Conservation (phyloP, 2,888 invertebrate genomes). For the Clistopyga incitator region DNA sequence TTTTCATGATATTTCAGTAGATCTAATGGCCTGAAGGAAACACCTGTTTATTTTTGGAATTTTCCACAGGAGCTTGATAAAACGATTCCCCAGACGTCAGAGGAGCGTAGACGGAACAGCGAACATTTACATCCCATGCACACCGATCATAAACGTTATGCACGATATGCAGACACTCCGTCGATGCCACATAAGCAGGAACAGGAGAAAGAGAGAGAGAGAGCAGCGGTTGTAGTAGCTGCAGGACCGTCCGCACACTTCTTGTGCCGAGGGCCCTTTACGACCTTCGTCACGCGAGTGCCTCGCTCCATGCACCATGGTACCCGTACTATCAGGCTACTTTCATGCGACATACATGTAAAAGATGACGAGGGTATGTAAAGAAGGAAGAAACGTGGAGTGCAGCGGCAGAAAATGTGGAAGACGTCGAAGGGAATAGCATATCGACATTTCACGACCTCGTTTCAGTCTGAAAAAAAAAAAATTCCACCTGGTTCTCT, state of each 20-base stretch:
- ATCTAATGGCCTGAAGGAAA: too few relatives aligned
- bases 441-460: constrained; percentile 66
- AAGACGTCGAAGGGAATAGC: constrained; percentile 55
- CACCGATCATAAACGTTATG: constrained; percentile 34
- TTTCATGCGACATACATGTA: constrained; percentile 55
- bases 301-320: constrained; percentile 8
- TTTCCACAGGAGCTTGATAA: not conserved
- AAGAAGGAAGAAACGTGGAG: constrained; percentile 45
- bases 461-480: constrained; percentile 50
- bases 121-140: not conserved
- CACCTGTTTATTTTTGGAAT: not conserved
- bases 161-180: constrained; percentile 24
- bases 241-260: constrained; percentile 51
- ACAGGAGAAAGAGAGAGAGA: constrained; percentile 9
- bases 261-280: constrained; percentile 59
- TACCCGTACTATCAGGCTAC: constrained; percentile 22
- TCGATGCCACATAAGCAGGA: constrained; percentile 12
- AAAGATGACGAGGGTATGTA: constrained; percentile 4
- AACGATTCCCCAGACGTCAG: not conserved
- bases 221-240: constrained; percentile 31
- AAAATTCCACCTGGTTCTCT: constrained; percentile 8
- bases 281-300: constrained; percentile 67
- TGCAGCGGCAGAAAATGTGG: constrained; percentile 2
- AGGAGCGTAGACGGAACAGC: not conserved
- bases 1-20: too few relatives aligned